Conservation (phyloP, 2,797 vertebrate genomes). For the Artibeus lituratus region DNA sequence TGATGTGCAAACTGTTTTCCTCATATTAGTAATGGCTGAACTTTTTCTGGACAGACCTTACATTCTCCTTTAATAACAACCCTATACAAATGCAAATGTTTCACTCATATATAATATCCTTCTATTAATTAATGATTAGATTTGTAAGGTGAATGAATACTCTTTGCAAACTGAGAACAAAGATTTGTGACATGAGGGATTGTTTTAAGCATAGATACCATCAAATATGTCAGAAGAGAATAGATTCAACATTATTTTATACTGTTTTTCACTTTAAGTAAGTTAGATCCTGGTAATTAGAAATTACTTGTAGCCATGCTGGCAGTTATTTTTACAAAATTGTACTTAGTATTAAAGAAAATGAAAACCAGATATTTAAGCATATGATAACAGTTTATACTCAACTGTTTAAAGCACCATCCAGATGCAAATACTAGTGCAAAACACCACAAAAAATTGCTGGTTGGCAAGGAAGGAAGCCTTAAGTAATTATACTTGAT, state of each 20-base stretch:
- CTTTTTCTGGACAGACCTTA: neutral
- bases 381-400: neutral
- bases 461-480: neutral
- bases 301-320: neutral
- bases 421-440: neutral
- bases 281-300: neutral
- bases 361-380: neutral
- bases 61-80: neutral
- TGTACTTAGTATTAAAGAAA: neutral
- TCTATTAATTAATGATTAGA: neutral
- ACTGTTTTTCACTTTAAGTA: neutral
- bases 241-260: neutral
- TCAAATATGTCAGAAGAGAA: neutral
- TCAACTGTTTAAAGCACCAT: neutral
- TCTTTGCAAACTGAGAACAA: neutral
- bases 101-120: neutral
- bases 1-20: neutral
- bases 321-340: neutral
- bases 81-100: neutral
- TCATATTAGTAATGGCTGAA: neutral
- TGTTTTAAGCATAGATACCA: neutral
- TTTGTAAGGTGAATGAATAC: neutral
- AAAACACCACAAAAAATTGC: neutral
- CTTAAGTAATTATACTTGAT: slow-evolving; percentile 54
- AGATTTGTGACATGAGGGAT: neutral